phyloP scores from a whole-genome alignment of 2,113 vertebrate genomes.

The Parotia lawesii region DNA sequence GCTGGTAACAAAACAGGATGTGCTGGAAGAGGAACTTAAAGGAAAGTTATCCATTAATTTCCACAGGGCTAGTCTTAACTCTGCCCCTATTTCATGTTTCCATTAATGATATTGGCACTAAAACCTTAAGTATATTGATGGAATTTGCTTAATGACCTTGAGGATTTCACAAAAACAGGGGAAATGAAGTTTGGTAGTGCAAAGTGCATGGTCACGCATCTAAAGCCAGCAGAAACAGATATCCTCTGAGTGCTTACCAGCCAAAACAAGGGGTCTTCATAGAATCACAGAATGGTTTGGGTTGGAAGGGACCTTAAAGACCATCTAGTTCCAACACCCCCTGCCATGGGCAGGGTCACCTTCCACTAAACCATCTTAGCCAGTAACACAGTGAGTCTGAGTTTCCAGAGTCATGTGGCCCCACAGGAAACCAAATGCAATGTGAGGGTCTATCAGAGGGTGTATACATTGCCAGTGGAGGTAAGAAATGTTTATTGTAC shows the following conservation, averaged over 20 bases:
- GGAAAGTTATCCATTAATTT: not conserved
- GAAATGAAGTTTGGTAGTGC: not conserved
- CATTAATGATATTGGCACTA: not conserved
- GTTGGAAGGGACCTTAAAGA: not conserved
- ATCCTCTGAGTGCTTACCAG: not conserved
- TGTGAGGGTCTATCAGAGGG: not conserved
- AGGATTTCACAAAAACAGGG: not conserved
- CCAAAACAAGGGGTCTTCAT: fast-evolving
- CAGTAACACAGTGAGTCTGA: not conserved
- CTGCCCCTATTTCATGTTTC: not conserved
- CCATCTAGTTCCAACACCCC: not conserved
- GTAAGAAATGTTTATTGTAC: not conserved
- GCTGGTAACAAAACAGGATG: not conserved
- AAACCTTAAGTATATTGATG: not conserved
- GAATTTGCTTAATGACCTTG: conserved; percentile 5
- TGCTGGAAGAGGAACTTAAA: not conserved
- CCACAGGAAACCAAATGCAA: not conserved
- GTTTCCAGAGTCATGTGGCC: not conserved
- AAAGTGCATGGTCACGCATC: not conserved
- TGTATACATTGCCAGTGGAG: not conserved
- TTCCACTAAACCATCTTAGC: not conserved
- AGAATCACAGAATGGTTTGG: not conserved
- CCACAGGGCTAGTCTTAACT: not conserved
- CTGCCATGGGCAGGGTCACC: not conserved
- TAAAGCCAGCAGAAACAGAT: not conserved